A percentile compares a stretch with the other conserved stretches of the same genome.
Conservation (phyloP, 92 coral and sea anemone genomes). For the Galaxea fascicularis region DNA sequence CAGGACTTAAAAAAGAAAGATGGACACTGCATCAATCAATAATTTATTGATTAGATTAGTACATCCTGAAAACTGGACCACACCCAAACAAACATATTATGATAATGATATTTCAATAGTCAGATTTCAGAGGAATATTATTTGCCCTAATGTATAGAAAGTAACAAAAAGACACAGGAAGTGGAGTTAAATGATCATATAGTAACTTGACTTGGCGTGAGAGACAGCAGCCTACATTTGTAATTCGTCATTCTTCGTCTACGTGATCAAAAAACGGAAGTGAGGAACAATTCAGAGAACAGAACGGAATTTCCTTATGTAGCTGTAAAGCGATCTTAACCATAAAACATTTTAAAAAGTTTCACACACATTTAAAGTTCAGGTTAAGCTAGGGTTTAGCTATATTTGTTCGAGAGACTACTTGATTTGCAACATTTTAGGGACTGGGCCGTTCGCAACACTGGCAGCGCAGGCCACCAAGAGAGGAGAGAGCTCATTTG, state of each 20-base stretch:
- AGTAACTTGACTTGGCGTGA: no score
- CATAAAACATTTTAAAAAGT: no score
- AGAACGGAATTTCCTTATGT: neutral
- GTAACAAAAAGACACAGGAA: neutral
- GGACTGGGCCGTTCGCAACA: no score
- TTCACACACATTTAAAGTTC: no score
- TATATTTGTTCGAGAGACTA: no score
- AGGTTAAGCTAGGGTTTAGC: no score
- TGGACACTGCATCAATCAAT: neutral
- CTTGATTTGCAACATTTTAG: no score
- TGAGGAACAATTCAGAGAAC: neutral
- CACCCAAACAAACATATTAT: conserved; percentile 14
- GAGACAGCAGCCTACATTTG: no score
- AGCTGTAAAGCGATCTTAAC: neutral
- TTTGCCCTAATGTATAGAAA: neutral
- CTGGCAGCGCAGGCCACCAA: no score
- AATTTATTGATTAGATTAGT: neutral
- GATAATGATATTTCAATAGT: neutral
- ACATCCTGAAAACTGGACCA: neutral
- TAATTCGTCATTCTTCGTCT: neutral
- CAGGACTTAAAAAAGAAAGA: neutral
- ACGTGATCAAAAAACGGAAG: conserved; percentile 30
- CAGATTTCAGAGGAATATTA: neutral
- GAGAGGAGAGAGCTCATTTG: no score
- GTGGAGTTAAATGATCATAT: no score